Evolutionary conservation across 2,888 invertebrate genomes (phyloP), one percentile per base, ranked within the genome.

Genomic region (Muscina levida): DNA sequence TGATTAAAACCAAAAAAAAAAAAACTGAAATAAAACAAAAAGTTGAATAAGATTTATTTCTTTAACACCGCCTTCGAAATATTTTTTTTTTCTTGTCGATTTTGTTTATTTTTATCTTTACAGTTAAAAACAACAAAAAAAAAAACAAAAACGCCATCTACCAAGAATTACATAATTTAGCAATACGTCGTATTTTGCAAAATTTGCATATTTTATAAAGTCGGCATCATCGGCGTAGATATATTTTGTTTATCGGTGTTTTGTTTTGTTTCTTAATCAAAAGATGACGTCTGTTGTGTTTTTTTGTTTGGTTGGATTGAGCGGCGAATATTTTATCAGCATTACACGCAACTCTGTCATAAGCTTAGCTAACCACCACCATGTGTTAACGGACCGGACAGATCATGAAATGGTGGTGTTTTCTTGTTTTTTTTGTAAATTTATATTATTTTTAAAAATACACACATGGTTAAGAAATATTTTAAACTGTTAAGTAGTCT

Each of bases 181-280:
- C n/a, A n/a, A n/a, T 17, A 19, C 8, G 31, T 4, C 48, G 19
- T 48, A 46, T 48, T 68, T 72, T 72, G 62, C 44, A 72, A 24
- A 77, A 77, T 77, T 77, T 65, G 77, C 77, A 77, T 77, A 68
- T 39, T 72, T 62, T 48, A 42, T 22, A 15, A 22, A 42, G 19
- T 62, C 8, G 17, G 39, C n/a, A 10, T n/a, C 11, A 39, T 37
- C 8, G 31, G 31, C 31, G 31, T 31, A n/a, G n/a, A n/a, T 46
- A 15, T n/a, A 46, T 17, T 46, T n/a, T 46, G 10, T 19, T 42
- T 19, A 62, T 17, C 31, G n/a, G n/a, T n/a, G 8, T 48, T 48
- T 46, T 48, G 2, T 48, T 31, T 31, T 48, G 5, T 48, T 48
- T 17, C 19, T 31, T 8, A n/a, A n/a, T 31, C 31, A 4, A 46